These are phyloP conservation scores for Hemibagrus wyckioides DNA, from an alignment of 2,113 vertebrate species.

Conservation along the genomic window DNA sequence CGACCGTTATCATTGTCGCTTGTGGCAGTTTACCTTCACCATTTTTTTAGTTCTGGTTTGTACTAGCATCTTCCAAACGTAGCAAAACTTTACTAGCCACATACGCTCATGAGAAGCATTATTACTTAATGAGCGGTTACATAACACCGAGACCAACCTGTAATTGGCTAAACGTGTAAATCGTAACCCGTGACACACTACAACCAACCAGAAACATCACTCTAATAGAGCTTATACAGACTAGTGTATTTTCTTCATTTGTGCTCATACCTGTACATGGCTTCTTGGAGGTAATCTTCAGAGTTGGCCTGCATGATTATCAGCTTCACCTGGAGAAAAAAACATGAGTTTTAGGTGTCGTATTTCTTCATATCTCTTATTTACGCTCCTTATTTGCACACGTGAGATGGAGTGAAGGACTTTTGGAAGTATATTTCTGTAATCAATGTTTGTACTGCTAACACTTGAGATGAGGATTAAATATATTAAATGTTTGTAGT, in stretches of 20 bases:
- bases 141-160: not conserved
- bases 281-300: not conserved
- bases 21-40: not conserved
- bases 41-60: not conserved
- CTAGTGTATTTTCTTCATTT: not conserved
- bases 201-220: not conserved
- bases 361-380: not conserved
- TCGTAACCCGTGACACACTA: not conserved
- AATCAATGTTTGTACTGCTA: not conserved
- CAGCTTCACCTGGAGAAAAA: slow-evolving; percentile 55
- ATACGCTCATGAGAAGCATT: not conserved
- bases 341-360: not conserved
- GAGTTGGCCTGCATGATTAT: slow-evolving; percentile 22
- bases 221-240: slow-evolving; percentile 4
- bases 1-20: not conserved
- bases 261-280: slow-evolving; percentile 41
- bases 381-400: not conserved
- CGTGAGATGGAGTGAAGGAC: no score
- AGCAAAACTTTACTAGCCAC: not conserved
- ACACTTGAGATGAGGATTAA: not conserved
- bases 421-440: not conserved
- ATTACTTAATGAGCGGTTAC: no score
- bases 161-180: not conserved
- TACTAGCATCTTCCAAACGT: not conserved
- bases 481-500: not conserved